phyloP scores from a whole-genome alignment of 2,888 invertebrate species.

The Heliconius hortense region DNA sequence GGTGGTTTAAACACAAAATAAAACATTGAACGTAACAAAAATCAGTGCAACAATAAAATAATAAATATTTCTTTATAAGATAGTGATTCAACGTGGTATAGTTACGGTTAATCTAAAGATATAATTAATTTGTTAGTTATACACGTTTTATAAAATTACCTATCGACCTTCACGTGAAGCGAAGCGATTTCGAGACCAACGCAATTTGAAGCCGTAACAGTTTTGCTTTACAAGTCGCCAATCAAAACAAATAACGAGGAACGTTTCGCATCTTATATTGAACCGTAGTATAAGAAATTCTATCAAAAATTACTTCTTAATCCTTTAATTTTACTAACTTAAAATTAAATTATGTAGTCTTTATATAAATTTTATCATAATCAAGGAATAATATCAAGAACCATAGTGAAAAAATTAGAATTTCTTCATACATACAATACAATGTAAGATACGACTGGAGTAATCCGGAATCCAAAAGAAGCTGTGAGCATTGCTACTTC shows the following conservation, averaged over 20 bases:
- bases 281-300: not conserved
- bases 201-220: constrained; percentile 35
- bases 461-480: constrained; percentile 30
- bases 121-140: constrained; percentile 75
- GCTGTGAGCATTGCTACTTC: constrained; percentile 37
- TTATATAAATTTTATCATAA: constrained; percentile 7
- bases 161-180: constrained; percentile 81
- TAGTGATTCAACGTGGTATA: constrained; percentile 78
- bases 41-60: constrained; percentile 81
- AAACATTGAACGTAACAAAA: constrained; percentile 80
- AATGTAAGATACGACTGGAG: constrained; percentile 22
- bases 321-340: not conserved
- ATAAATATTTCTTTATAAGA: constrained; percentile 72
- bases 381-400: constrained; percentile 5
- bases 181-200: constrained; percentile 65
- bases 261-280: constrained; percentile 14
- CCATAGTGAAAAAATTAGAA: not conserved
- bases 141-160: constrained; percentile 79
- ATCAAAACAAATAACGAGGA: constrained; percentile 12
- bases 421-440: not conserved
- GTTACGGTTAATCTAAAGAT: constrained; percentile 72
- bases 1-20: constrained; percentile 77
- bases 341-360: constrained; percentile 6
- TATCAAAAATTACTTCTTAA: constrained; percentile 1
- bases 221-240: constrained; percentile 11